Evolutionary conservation across 2,888 invertebrate genomes (phyloP), one percentile per base, ranked within the genome.

Genomic region (Lycophotia porphyrea): DNA sequence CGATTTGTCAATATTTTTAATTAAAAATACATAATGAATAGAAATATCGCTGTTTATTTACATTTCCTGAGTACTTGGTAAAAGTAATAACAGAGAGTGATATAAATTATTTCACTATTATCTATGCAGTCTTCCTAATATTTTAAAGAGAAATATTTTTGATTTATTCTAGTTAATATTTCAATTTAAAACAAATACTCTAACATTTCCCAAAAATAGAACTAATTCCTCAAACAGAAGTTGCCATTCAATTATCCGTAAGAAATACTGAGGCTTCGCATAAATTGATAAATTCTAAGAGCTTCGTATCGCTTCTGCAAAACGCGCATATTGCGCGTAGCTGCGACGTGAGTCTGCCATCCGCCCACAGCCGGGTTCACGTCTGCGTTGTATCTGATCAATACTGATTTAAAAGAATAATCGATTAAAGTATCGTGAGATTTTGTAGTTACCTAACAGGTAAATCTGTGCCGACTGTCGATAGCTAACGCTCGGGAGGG

Each of bases 311-410:
- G 21, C 36, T 60, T 39, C 58, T 67, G 7, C n/a, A 55, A 55
- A 65, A n/a, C 8, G 0, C 3, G n/a, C 21, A n/a, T 18, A 21
- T 31, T 58, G 31, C 58, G 5, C 13, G 21, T 5, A n/a, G 31
- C 0, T 24, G 21, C n/a, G 15, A 47, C 36, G 27, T 61, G 39
- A 11, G 11, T 47, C 13, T 24, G n/a, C n/a, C 21, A 9, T 18
- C 7, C 58, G 8, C 47, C 47, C 39, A 24, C 49, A 49, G 9
- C 4, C 24, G 24, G 11, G 24, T 49, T 11, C 9, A n/a, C 49
- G 49, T 65, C 39, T 52, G 64, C 18, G 27, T n/a, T 68, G 27
- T 34, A 27, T n/a, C n/a, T 55, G 55, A 69, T 70, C 55, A 27
- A 55, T 52, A 42, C 42, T 55, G 55, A 44, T 34, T 72, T 24